phyloP scores from a whole-genome alignment of 2,888 invertebrate genomes.

The Drosophila nigricruria region DNA sequence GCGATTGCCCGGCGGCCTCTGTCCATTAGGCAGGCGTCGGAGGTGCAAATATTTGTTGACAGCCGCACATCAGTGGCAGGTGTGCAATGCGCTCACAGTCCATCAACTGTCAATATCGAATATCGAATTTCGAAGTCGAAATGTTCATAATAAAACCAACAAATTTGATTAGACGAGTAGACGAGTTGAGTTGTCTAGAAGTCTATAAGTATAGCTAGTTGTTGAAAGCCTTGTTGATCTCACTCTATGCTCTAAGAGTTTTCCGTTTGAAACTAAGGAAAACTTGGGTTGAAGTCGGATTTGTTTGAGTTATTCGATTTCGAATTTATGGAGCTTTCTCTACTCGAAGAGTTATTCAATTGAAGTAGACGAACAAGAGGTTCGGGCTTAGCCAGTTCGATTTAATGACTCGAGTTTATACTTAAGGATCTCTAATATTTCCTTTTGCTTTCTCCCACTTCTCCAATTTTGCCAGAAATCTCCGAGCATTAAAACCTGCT shows the following conservation, averaged over 20 bases:
- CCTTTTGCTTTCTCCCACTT: neutral
- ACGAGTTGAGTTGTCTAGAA: neutral
- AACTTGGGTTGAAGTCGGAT: neutral
- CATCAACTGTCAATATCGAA: slow-evolving; percentile 1
- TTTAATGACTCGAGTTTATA: neutral
- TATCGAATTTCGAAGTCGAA: neutral
- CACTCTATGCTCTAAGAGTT: neutral
- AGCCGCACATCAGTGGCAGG: slow-evolving; percentile 48
- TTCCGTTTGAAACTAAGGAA: neutral
- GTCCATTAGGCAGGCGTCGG: slow-evolving; percentile 56
- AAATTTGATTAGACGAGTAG: neutral
- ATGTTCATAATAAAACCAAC: neutral
- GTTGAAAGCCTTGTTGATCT: too few species aligned
- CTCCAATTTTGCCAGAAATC: neutral
- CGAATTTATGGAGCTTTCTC: neutral
- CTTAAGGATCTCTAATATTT: neutral
- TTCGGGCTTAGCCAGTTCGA: too few species aligned
- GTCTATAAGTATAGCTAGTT: neutral
- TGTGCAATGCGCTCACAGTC: slow-evolving; percentile 25
- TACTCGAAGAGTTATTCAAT: neutral
- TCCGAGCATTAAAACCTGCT: slow-evolving; percentile 11
- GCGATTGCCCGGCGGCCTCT: slow-evolving; percentile 42
- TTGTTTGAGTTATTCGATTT: neutral
- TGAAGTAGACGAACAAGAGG: too few species aligned
- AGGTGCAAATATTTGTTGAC: slow-evolving; percentile 72